Percentiles rank a stretch among this genome's conserved stretches.
phyloP scores from a whole-genome alignment of 35 echinoderm and acorn worm species.

The Ophioderma brevispina region DNA sequence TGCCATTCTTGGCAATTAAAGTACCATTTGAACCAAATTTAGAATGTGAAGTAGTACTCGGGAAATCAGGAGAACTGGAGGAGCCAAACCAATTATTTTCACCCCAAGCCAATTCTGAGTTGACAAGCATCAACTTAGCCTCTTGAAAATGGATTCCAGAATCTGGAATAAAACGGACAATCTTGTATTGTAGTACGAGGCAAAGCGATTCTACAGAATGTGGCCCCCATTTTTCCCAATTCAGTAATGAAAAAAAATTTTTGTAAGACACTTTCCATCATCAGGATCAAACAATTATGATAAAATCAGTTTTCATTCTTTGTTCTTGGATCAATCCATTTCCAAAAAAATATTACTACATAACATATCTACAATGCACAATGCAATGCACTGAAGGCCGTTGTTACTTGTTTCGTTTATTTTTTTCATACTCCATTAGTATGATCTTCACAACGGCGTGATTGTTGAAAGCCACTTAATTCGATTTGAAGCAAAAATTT shows the following conservation, averaged over 20 bases:
- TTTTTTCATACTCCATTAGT: neutral
- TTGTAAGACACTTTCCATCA: neutral
- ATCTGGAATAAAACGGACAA: conserved; percentile 1
- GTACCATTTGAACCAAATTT: too few species aligned
- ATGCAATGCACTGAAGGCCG: neutral
- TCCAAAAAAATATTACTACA: neutral
- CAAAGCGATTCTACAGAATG: neutral
- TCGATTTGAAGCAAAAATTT: neutral
- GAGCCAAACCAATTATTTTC: neutral
- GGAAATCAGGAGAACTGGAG: neutral
- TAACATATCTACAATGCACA: neutral
- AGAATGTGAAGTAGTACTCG: too few species aligned
- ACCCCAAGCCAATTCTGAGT: neutral
- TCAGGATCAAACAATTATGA: neutral
- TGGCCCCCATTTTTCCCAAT: neutral
- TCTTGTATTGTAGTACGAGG: neutral
- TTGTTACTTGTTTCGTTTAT: too few species aligned
- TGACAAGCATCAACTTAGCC: neutral
- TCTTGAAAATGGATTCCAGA: neutral
- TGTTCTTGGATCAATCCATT: neutral
- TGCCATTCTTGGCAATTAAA: too few species aligned
- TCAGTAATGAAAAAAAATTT: neutral
- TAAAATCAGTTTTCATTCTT: neutral
- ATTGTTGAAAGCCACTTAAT: conserved; percentile 23
- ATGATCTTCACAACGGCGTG: conserved; percentile 15